Evolutionary conservation across 2,797 vertebrate species (phyloP).

Genomic region (Malacoraja senta): DNA sequence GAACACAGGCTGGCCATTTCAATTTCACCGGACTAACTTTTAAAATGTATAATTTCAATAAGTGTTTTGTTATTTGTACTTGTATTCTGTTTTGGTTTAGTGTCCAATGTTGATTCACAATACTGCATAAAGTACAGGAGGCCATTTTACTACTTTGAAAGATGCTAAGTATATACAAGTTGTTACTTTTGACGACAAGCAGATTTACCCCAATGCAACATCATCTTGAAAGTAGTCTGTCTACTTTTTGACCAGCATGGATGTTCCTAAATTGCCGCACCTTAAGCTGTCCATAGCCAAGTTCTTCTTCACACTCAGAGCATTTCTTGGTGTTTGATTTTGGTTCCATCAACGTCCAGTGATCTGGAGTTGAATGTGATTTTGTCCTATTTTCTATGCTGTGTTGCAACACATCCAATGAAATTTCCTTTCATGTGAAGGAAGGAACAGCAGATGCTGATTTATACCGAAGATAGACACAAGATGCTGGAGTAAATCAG

Average conservation of each 20-base stretch:
- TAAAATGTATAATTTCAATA: not conserved
- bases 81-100: no score
- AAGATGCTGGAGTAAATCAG: no score
- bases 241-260: not conserved
- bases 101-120: not conserved
- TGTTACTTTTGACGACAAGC: not conserved
- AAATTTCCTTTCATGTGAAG: not conserved
- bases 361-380: not conserved
- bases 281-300: not conserved
- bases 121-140: not conserved
- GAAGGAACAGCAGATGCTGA: no score
- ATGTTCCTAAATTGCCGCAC: not conserved
- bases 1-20: no score
- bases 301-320: not conserved
- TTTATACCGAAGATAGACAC: no score
- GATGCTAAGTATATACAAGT: not conserved
- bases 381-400: not conserved
- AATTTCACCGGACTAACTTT: not conserved
- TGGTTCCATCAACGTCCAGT: not conserved
- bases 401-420: not conserved
- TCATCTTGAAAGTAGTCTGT: not conserved
- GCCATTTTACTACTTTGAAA: not conserved
- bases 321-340: not conserved
- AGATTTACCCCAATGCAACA: not conserved
- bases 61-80: not conserved